Conservation (phyloP, 2,888 invertebrate species). For the Pristionchus mayeri region DNA sequence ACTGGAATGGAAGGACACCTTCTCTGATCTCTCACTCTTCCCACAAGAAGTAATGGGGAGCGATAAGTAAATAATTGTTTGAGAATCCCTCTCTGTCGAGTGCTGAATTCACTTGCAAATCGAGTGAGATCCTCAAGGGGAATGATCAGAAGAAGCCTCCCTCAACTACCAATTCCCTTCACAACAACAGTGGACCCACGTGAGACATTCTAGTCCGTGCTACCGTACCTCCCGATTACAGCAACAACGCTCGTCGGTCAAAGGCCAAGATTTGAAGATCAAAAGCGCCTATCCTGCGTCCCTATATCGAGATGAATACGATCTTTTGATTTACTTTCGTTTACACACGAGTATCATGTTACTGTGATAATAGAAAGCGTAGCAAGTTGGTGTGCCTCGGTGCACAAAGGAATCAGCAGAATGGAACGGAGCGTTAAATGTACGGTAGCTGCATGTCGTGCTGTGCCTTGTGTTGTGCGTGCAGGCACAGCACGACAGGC, state of each 20-base stretch:
- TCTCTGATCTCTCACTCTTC: constrained; percentile 67
- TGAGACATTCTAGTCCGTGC: not conserved
- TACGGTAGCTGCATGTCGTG: too few species aligned
- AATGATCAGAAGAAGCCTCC: constrained; percentile 20
- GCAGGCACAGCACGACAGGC: too few species aligned
- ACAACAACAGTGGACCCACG: not conserved
- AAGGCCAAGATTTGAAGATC: constrained; percentile 37
- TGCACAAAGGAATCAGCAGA: too few species aligned
- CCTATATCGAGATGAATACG: constrained; percentile 31
- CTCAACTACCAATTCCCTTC: not conserved
- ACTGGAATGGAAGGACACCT: constrained; percentile 64
- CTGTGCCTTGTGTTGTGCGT: too few species aligned
- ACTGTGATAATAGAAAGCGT: too few species aligned
- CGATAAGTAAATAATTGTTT: not conserved
- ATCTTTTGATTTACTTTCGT: constrained; percentile 26
- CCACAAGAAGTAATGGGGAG: constrained; percentile 65
- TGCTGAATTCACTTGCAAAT: not conserved
- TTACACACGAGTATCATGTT: not conserved
- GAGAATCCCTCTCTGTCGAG: constrained; percentile 10
- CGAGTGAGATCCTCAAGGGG: not conserved
- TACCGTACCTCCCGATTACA: not conserved
- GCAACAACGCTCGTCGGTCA: not conserved
- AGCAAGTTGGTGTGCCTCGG: too few species aligned
- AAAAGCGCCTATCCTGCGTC: not conserved
- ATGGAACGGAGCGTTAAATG: too few species aligned